Conservation (phyloP, 2,888 invertebrate species). For the Argyresthia albistria region DNA sequence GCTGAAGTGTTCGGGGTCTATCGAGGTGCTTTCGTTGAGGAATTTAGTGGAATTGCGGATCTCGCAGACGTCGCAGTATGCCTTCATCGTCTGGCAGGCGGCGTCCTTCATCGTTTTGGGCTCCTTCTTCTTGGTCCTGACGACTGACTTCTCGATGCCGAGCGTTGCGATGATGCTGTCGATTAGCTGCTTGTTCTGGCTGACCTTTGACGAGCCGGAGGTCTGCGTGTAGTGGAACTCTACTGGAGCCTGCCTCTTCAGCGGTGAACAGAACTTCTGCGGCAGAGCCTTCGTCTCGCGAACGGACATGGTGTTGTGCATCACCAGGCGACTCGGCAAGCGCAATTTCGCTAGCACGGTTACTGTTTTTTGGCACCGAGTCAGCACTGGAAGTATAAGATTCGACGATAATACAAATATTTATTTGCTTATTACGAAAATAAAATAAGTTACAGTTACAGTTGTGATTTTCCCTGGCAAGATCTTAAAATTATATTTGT, state of each 20-base stretch:
- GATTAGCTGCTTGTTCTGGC: conserved; percentile 51
- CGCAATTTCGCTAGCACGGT: conserved; percentile 34
- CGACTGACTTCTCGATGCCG: conserved; percentile 38
- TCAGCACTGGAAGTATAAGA: conserved; percentile 41
- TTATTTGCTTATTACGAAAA: too few relatives aligned
- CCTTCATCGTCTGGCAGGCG: conserved; percentile 48
- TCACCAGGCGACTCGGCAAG: conserved; percentile 42
- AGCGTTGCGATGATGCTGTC: conserved; percentile 45
- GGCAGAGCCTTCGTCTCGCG: conserved; percentile 30
- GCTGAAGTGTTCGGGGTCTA: conserved; percentile 37
- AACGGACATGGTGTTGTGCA: conserved; percentile 31
- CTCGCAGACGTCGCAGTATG: conserved; percentile 52
- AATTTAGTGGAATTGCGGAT: conserved; percentile 40
- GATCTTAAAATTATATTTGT: too few relatives aligned
- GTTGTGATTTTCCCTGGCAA: too few relatives aligned
- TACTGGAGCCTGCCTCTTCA: conserved; percentile 45
- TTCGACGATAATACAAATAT: too few relatives aligned
- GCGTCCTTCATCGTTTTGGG: conserved; percentile 41
- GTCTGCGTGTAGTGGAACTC: conserved; percentile 49
- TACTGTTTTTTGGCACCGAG: conserved; percentile 49
- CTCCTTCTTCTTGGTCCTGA: conserved; percentile 35
- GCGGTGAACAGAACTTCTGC: conserved; percentile 49
- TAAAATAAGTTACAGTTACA: too few relatives aligned
- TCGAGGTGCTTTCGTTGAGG: conserved; percentile 26
- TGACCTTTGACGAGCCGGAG: conserved; percentile 20